Evolutionary conservation across 2,113 vertebrate species (phyloP), one percentile per base, ranked within the genome.

Genomic region (Oryzias celebensis): DNA sequence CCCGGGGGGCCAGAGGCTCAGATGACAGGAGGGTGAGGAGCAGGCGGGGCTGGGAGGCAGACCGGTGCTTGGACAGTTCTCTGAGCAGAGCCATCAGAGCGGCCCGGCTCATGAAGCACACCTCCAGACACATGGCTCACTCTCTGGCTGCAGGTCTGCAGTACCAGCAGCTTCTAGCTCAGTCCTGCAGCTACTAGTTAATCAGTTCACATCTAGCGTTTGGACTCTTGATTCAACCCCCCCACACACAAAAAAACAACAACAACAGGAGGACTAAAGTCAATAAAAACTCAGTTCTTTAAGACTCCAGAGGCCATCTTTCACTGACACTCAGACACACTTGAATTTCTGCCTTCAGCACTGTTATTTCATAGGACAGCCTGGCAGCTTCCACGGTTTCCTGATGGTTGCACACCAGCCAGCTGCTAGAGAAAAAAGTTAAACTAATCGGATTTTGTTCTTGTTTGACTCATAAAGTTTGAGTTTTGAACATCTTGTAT

Each of bases 151-250:
- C 87, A 0, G 93, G 94, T 12, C 91, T 95, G 62, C 75, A 87
- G 73, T 82, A 85, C 51, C 83, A 85, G 0, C 68, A 65, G 3
- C 20, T 44, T 26, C 89, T 92, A 14, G 55, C 85, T 5, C 55
- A 89, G 52, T 92, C 92, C 75, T 92, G 90, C 81, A 91, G 88
- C 75, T 89, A 91, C 87, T 95, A 88, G 57, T 14, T 87, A 93
- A 83, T 14, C 14, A 13, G 2, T 4, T 23, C 50, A 28, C 55
- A 5, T 17, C 13, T 42, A 52, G 48, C 24, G 41, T 16, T 41
- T 57, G 44, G 42, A 36, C 14, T 0, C 22, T 13, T 8, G 15
- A 15, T 1, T 2, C n/a, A 24, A 5, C 1, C 15, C 44, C 8
- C 52, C 18, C 49, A 23, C 18, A 12, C 13, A 2, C 20, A 20